These are phyloP conservation scores for Thomomys bottae DNA, from an alignment of 2,113 vertebrate genomes.

Conservation along the genomic window DNA sequence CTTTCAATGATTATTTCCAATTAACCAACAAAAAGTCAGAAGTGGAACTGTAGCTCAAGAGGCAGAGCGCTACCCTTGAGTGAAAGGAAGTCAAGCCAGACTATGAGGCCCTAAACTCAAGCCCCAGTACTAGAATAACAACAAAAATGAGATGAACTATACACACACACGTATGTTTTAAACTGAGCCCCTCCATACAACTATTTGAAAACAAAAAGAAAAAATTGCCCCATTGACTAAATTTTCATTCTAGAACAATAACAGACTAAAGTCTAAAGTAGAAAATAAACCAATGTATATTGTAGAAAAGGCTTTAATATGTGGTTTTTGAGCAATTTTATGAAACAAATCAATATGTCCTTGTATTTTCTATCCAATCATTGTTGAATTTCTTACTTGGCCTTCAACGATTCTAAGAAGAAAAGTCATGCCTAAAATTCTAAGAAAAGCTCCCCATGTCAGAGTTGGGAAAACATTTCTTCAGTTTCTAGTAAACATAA, in stretches of 20 bases:
- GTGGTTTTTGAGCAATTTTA: conserved; percentile 8
- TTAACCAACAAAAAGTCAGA: too few species aligned
- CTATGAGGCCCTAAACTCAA: too few species aligned
- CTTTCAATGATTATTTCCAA: too few species aligned
- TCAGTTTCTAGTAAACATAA: conserved; percentile 29
- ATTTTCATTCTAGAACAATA: neutral
- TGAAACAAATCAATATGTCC: conserved; percentile 34
- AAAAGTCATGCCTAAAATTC: conserved; percentile 61
- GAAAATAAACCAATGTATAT: neutral
- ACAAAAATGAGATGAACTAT: too few species aligned
- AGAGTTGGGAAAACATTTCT: conserved; percentile 58
- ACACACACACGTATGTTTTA: too few species aligned
- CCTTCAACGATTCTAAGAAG: neutral
- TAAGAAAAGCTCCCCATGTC: conserved; percentile 69
- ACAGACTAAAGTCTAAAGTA: neutral
- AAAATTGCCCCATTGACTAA: conserved; percentile 30
- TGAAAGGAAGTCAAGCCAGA: too few species aligned
- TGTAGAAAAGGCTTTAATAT: conserved; percentile 60
- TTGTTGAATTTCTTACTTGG: neutral
- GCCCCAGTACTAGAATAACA: too few species aligned
- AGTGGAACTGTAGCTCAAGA: too few species aligned
- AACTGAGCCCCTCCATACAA: too few species aligned
- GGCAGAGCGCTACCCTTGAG: too few species aligned
- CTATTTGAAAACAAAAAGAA: neutral
- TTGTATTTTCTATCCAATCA: neutral